These are phyloP conservation scores for Notodonta dromedarius DNA, from an alignment of 2,888 invertebrate species.

Conservation along the genomic window DNA sequence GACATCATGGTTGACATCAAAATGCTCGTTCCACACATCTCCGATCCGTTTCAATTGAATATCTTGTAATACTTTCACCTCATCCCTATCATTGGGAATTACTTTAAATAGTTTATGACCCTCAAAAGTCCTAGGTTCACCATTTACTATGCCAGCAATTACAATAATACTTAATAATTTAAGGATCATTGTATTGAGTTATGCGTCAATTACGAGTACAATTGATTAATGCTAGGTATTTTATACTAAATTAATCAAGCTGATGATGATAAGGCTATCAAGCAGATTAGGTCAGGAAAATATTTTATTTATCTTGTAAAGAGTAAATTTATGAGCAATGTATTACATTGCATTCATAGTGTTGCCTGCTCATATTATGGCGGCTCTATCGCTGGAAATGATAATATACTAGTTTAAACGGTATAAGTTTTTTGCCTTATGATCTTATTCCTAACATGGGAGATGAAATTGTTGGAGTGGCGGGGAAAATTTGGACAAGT, in stretches of 20 bases:
- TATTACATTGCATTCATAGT: background rate
- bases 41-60: slow-evolving; percentile 64
- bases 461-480: too few species aligned
- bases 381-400: background rate
- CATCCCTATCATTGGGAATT: slow-evolving; percentile 70
- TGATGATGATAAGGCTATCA: slow-evolving; percentile 17
- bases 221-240: slow-evolving; percentile 7
- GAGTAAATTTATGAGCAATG: background rate
- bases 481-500: too few species aligned
- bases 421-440: too few species aligned
- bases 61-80: slow-evolving; percentile 73
- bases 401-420: too few species aligned
- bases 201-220: slow-evolving; percentile 8
- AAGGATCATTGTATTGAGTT: slow-evolving; percentile 40
- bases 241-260: slow-evolving; percentile 8
- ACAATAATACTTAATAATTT: slow-evolving; percentile 37
- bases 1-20: slow-evolving; percentile 57
- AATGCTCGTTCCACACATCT: slow-evolving; percentile 68
- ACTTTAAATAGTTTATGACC: slow-evolving; percentile 85
- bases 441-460: too few species aligned
- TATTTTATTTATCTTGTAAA: background rate
- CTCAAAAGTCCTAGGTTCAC: slow-evolving; percentile 66
- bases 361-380: too few species aligned
- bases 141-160: slow-evolving; percentile 26
- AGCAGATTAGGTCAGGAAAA: slow-evolving; percentile 11